A percentile compares a stretch with the other conserved stretches of the same genome.
Evolutionary conservation across 2,888 invertebrate genomes (phyloP).

Genomic region (Sipha maydis): DNA sequence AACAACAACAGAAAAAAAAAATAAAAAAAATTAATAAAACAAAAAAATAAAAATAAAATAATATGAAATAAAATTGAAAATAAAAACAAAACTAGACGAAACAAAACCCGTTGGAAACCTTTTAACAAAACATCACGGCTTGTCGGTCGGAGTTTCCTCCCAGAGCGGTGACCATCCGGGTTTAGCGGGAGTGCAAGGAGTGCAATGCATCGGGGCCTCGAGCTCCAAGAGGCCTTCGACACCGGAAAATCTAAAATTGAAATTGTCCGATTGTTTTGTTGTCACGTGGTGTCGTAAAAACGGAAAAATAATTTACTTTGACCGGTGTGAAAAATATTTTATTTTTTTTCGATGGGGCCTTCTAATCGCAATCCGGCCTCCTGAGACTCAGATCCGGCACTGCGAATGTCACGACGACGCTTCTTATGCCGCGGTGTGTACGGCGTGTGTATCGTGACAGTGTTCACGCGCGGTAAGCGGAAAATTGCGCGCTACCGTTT

Average conservation of each 20-base stretch:
- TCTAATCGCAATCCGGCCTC: no score
- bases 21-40: background rate
- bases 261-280: no score
- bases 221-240: no score
- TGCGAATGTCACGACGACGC: no score
- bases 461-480: background rate
- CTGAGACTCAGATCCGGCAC: no score
- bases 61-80: background rate
- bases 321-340: no score
- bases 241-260: no score
- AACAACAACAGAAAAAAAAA: background rate
- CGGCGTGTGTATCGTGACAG: background rate
- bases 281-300: no score
- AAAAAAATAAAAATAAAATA: conserved; percentile 3
- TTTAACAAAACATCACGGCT: conserved; percentile 7
- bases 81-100: background rate
- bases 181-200: background rate
- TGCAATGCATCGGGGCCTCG: no score
- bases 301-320: no score
- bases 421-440: no score
- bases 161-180: background rate
- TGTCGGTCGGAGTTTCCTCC: conserved; percentile 9
- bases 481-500: background rate
- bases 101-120: conserved; percentile 31
- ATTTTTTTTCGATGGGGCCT: no score